Percentiles rank a stretch among this genome's conserved stretches.
These are phyloP conservation scores for Recurvirostra avosetta DNA, from an alignment of 2,113 vertebrate species.

Conservation along the genomic window DNA sequence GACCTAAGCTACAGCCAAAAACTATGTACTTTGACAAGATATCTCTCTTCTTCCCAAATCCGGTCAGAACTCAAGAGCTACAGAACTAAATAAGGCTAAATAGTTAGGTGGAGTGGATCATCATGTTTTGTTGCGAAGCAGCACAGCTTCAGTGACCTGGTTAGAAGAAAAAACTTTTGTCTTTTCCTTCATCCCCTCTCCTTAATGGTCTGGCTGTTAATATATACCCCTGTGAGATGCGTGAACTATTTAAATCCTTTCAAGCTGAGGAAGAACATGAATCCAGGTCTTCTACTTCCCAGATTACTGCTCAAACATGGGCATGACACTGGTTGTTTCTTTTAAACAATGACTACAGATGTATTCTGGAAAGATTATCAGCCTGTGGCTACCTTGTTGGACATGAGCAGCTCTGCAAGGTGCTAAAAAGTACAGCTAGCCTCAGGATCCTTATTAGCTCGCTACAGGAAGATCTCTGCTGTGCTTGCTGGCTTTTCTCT, in stretches of 20 bases:
- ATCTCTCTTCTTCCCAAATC: neutral
- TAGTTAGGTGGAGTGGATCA: neutral
- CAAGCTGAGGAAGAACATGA: neutral
- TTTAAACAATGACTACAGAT: neutral
- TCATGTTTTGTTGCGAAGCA: neutral
- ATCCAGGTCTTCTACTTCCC: neutral
- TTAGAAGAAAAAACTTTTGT: neutral
- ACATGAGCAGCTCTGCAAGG: neutral
- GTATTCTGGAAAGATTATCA: neutral
- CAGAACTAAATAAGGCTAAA: neutral
- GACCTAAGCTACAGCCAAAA: neutral
- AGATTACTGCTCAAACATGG: neutral
- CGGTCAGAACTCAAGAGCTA: neutral
- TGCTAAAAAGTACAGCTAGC: neutral
- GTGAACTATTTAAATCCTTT: neutral
- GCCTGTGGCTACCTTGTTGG: neutral
- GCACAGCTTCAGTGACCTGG: neutral
- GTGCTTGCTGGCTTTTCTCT: neutral
- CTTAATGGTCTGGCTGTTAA: neutral
- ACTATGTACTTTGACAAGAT: neutral
- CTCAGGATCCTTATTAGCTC: neutral
- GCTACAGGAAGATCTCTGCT: neutral
- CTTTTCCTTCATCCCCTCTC: neutral
- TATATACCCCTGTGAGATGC: neutral
- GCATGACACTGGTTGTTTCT: neutral